Evolutionary conservation across 92 coral and sea anemone genomes (phyloP), one percentile per base, ranked within the genome.

Genomic region (Desmophyllum pertusum): DNA sequence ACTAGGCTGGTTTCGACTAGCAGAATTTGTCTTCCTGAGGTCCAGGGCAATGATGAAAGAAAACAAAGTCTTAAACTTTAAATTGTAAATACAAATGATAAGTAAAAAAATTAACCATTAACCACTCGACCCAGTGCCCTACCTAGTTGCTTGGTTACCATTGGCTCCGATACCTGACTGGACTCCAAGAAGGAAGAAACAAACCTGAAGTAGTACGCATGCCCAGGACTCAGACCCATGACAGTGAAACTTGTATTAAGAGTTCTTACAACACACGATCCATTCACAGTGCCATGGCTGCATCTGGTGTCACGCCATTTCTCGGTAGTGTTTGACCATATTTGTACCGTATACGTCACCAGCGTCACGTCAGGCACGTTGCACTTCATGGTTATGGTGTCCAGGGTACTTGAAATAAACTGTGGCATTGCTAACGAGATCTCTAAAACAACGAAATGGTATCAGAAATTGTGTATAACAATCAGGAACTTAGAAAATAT

Each of bases 351-450:
- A 29, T 55, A 53, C 33, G 70, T 17, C 41, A 39, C n/a, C 0
- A 8, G 31, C 41, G 51, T 33, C 55, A 55, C 77, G 46, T 33
- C n/a, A 35, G 71, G 43, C 3, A 39, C 19, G 39, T 41, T 76
- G 11, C n/a, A 82, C 48, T 30, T 19, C 29, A 82, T 33, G 41
- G 86, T 82, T 18, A 82, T 59, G 10, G 79, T 71, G 79, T 82
- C 79, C 72, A 82, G 53, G 35, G 55, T 62, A 31, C 72, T 82
- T 57, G 86, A 82, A 61, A 82, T 62, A 53, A 71, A 82, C 33
- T 55, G 71, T 14, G 79, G 86, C 72, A n/a, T 72, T 41, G 57
- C 73, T 19, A 33, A 61, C 33, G 55, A 72, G 68, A 72, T 29
- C 39, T 21, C 77, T 41, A 43, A 41, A 33, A 42, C 18, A 52